These are phyloP conservation scores for Acrocera orbiculus DNA, from an alignment of 2,888 invertebrate species.

Conservation along the genomic window DNA sequence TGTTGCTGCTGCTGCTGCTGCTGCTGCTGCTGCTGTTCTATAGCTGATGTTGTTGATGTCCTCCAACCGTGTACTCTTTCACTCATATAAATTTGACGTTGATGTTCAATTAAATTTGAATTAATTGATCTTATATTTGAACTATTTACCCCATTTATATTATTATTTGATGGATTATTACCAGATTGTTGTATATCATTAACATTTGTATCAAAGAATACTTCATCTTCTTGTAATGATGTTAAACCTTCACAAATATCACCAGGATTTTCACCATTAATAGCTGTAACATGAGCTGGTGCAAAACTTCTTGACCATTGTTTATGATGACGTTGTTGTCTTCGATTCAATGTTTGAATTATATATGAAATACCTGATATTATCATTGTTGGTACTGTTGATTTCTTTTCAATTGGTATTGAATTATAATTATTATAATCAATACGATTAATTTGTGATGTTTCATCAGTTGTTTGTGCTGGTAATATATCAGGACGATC, in stretches of 20 bases:
- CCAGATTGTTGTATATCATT: conserved; percentile 11
- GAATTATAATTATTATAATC: conserved; percentile 16
- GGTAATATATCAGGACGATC: conserved; percentile 30
- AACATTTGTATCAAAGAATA: conserved; percentile 37
- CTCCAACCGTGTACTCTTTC: conserved; percentile 28
- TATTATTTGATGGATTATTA: conserved; percentile 6
- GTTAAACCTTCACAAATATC: conserved; percentile 26
- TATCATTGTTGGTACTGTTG: conserved; percentile 26
- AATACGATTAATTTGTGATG: conserved; percentile 11
- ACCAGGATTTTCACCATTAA: conserved; percentile 33
- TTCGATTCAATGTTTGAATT: conserved; percentile 39
- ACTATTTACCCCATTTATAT: conserved; percentile 8
- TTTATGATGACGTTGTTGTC: conserved; percentile 17
- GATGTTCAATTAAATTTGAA: conserved; percentile 15
- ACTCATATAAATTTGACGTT: conserved; percentile 21
- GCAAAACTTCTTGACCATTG: conserved; percentile 60
- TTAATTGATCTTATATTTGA: conserved; percentile 6
- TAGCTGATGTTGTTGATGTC: conserved; percentile 19
- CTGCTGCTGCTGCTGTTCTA: conserved; percentile 6
- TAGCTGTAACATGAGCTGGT: conserved; percentile 33
- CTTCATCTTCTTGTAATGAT: conserved; percentile 34
- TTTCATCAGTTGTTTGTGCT: conserved; percentile 19
- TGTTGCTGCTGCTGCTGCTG: conserved; percentile 13
- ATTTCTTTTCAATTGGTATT: conserved; percentile 30
- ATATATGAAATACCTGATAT: conserved; percentile 23